Percentiles rank a stretch among this genome's conserved stretches.
These are phyloP conservation scores for Myotis lucifugus DNA, from an alignment of 2,113 vertebrate species.

Conservation along the genomic window DNA sequence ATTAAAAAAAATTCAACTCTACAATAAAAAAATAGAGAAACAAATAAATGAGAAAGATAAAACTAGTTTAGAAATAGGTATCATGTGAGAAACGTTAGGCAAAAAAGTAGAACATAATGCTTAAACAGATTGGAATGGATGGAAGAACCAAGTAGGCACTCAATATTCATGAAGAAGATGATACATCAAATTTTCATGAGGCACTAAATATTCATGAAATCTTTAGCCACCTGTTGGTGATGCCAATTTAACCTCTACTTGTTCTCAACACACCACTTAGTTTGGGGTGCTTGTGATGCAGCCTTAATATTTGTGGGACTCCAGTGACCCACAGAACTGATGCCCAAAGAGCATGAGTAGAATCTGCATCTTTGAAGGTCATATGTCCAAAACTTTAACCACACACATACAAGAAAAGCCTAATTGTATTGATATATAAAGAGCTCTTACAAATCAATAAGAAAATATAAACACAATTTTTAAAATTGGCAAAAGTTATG, in stretches of 20 bases:
- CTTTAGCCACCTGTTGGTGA: background rate
- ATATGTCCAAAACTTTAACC: background rate
- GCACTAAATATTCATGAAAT: background rate
- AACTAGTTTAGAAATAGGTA: background rate
- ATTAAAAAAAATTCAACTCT: slow-evolving; percentile 8
- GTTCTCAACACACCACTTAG: background rate
- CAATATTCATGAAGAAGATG: background rate
- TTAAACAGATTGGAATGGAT: background rate
- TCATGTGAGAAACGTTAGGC: background rate
- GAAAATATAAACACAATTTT: background rate
- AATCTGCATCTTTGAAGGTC: background rate
- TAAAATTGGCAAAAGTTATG: background rate
- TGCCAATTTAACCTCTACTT: background rate
- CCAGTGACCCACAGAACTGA: background rate
- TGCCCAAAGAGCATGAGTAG: background rate
- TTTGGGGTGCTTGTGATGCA: background rate
- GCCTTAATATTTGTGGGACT: background rate
- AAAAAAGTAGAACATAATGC: background rate
- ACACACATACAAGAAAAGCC: background rate
- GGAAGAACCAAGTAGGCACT: background rate
- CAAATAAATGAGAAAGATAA: background rate
- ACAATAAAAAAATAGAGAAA: slow-evolving; percentile 10
- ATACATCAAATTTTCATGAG: background rate
- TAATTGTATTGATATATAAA: background rate
- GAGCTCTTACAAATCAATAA: background rate